Percentiles rank a stretch among this genome's conserved stretches.
Conservation (phyloP, 2,113 vertebrate species). For the Forbesichthys papilliferus region DNA sequence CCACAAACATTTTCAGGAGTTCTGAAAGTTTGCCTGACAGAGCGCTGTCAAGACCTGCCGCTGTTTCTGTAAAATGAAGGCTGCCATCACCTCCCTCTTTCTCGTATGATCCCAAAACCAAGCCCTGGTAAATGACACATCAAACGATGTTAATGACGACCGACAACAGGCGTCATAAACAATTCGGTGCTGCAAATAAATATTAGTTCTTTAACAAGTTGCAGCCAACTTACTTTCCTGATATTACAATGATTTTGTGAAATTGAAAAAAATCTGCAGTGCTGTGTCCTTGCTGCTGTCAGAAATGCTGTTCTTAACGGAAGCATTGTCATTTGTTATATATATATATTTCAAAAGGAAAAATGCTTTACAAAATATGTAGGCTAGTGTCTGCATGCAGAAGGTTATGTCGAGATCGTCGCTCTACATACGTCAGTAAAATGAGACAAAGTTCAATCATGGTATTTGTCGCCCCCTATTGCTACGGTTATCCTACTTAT, state of each 20-base stretch:
- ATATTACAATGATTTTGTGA: constrained; percentile 52
- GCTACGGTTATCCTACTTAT: too few species aligned
- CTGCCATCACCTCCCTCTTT: constrained; percentile 74
- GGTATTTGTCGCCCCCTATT: not conserved
- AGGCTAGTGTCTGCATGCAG: not conserved
- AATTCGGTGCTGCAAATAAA: not conserved
- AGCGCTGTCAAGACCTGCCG: constrained; percentile 79
- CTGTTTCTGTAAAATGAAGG: constrained; percentile 81
- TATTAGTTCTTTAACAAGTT: not conserved
- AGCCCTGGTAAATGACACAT: constrained; percentile 74
- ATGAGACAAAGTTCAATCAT: not conserved
- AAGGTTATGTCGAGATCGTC: not conserved
- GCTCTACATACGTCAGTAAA: constrained; percentile 1
- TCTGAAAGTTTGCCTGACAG: constrained; percentile 87
- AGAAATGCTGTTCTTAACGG: constrained; percentile 49
- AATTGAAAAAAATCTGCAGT: constrained; percentile 59
- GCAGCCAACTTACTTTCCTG: constrained; percentile 67
- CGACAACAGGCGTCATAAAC: not conserved
- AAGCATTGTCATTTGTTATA: constrained; percentile 57
- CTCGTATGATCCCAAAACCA: constrained; percentile 89
- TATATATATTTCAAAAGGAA: not conserved
- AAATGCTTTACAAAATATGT: not conserved
- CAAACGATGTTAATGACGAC: not conserved
- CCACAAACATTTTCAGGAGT: constrained; percentile 83
- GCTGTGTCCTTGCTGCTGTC: constrained; percentile 35